Conservation (phyloP, 2,888 invertebrate species). For the Xestia xanthographa region DNA sequence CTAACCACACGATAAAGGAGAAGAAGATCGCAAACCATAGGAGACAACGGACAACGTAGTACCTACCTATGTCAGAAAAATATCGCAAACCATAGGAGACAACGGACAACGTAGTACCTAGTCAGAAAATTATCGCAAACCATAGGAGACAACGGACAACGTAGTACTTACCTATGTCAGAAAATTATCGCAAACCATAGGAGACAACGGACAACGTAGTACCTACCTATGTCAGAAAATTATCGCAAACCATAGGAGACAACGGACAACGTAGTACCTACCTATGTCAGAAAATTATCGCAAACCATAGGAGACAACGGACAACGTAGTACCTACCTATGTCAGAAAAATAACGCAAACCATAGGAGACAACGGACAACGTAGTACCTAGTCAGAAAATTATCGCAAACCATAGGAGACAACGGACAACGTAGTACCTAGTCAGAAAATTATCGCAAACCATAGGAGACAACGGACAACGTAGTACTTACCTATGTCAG, state of each 20-base stretch:
- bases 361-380: no score
- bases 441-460: not conserved
- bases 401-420: not conserved
- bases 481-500: not conserved
- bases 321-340: not conserved
- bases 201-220: not conserved
- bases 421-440: not conserved
- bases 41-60: not conserved
- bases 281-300: not conserved
- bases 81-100: no score
- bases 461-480: no score
- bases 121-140: not conserved
- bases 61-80: not conserved
- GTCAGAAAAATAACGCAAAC: not conserved
- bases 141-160: no score
- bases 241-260: not conserved
- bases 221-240: not conserved
- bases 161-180: not conserved
- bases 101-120: not conserved
- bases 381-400: not conserved
- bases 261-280: not conserved
- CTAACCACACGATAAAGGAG: no score
- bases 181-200: not conserved
- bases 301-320: no score
- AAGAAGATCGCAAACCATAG: not conserved